Base-by-base conservation (phyloP, 2,797 vertebrate genomes). In the Sebastes elongatus region DNA sequence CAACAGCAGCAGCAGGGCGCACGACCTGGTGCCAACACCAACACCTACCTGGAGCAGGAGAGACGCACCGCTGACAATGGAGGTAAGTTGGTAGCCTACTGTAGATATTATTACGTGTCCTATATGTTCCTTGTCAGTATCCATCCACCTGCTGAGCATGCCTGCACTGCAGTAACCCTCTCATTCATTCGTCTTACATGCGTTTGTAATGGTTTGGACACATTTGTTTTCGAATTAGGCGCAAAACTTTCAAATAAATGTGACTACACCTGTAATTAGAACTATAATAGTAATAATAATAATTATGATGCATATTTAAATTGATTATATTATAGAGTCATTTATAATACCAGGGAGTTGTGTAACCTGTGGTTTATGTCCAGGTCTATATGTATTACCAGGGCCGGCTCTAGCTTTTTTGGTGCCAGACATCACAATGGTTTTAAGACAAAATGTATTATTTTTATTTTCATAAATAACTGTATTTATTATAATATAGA, bases 71-170 rank as follows among this genome's bases (percentile, higher is more conserved):
- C 18, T 5, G 74, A 55, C 8, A 6, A 7, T 2, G 75, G 28
- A 89, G 91, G 91, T 92, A 0, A 9, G 82, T 60, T 33, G n/a
- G 7, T 22, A 18, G 3, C 13, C 8, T 52, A 52, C 53, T 57
- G 22, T 20, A 6, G 6, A 30, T 49, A 38, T 38, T 38, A 38
- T 38, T 3, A 11, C 30, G 10, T 65, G 56, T 55, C 6, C 35
- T 38, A 2, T 38, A 38, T 38, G 35, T 38, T 38, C 35, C 35
- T 3, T 4, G 7, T 27, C 10, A 13, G 4, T 28, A 2, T 25
- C 32, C 57, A 62, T 35, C 16, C 67, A 60, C 46, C 25, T 38
- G 4, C 56, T 49, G 27, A 67, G 23, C 10, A 49, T 74, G 64
- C 6, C 6, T 23, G 16, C 5, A 13, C 6, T 23, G 16, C 5